Evolutionary conservation across 2,113 vertebrate genomes (phyloP).

Genomic region (Sphyrna mokarran): DNA sequence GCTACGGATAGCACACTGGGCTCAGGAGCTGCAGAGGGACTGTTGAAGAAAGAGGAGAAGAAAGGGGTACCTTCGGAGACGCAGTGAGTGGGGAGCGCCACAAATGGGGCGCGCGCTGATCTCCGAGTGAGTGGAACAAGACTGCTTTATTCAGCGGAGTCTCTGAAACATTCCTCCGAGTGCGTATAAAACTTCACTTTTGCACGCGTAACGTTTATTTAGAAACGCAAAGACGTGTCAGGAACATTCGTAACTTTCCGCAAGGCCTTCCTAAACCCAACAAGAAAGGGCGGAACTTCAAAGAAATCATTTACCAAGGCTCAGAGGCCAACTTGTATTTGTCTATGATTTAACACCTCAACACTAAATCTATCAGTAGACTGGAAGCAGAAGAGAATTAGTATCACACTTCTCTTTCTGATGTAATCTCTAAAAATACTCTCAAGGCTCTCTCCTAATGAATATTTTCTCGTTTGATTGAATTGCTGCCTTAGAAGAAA

Average conservation of each 20-base stretch:
- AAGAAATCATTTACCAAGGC: not conserved
- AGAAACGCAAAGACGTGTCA: not conserved
- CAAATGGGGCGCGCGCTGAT: not conserved
- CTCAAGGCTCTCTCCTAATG: not conserved
- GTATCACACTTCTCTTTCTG: not conserved
- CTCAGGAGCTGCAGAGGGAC: not conserved
- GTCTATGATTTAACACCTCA: conserved; percentile 10
- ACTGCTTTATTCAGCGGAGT: not conserved
- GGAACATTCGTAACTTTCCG: not conserved
- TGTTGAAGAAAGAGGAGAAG: not conserved
- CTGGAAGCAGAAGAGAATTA: not conserved
- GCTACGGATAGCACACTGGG: not conserved
- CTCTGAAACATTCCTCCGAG: not conserved
- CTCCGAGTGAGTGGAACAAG: not conserved
- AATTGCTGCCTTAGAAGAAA: not conserved
- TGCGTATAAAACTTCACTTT: not conserved
- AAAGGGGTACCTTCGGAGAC: not conserved
- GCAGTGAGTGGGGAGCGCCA: not conserved
- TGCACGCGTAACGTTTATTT: not conserved
- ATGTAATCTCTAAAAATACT: conserved; percentile 27
- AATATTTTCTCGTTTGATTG: not conserved
- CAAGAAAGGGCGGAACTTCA: not conserved
- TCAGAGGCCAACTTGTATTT: conserved; percentile 8
- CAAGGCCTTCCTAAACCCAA: not conserved
- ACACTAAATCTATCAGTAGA: not conserved